Evolutionary conservation across 2,797 vertebrate species (phyloP).

Genomic region (Anniella stebbinsi): DNA sequence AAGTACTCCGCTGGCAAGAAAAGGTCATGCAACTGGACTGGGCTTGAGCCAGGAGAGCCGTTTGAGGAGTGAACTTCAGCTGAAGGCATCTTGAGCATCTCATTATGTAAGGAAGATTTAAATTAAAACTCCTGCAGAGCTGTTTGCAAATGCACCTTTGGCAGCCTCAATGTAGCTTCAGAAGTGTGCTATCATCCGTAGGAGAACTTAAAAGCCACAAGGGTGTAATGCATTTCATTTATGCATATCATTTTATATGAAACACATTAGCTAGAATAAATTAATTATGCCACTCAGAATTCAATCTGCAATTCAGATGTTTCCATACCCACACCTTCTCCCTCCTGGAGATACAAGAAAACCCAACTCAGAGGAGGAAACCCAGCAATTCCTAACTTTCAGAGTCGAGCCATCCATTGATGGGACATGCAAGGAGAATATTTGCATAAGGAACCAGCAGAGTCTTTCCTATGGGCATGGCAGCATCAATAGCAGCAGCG

Average conservation of each 20-base stretch:
- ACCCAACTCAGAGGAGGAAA: background rate
- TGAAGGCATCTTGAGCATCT: background rate
- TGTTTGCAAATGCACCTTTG: constrained; percentile 21
- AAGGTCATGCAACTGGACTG: background rate
- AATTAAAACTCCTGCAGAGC: constrained; percentile 8
- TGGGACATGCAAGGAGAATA: background rate
- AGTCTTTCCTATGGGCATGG: background rate
- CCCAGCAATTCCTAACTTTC: background rate
- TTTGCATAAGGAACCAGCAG: background rate
- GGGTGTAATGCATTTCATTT: background rate
- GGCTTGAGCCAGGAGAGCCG: background rate
- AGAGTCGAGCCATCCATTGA: background rate
- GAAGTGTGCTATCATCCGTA: background rate
- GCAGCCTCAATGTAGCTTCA: background rate
- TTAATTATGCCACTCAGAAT: constrained; percentile 18
- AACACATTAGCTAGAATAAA: background rate
- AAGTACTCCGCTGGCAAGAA: background rate
- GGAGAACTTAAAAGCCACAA: background rate
- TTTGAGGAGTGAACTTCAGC: background rate
- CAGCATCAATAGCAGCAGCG: background rate
- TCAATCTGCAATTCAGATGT: constrained; percentile 3
- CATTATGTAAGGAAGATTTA: constrained; percentile 12
- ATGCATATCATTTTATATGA: background rate
- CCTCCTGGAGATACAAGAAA: background rate
- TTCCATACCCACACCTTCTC: background rate